Evolutionary conservation across 2,113 vertebrate genomes (phyloP).

Genomic region (Panthera uncia): DNA sequence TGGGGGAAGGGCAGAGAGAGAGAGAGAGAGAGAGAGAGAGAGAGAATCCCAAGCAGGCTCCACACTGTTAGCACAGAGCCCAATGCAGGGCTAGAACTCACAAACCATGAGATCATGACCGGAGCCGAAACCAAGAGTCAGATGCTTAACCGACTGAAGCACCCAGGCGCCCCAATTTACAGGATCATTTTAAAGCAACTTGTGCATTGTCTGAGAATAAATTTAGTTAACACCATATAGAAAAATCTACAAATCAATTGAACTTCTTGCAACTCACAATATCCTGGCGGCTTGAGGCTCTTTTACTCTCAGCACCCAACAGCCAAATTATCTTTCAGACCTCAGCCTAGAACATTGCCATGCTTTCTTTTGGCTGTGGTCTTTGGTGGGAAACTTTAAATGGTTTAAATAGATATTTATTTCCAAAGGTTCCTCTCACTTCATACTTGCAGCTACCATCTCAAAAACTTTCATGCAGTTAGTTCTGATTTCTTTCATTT

Average conservation of each 20-base stretch:
- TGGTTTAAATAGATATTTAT: not conserved
- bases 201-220: not conserved
- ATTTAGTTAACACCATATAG: not conserved
- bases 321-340: not conserved
- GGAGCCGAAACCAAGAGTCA: too few relatives aligned
- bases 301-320: not conserved
- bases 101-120: too few relatives aligned
- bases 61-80: too few relatives aligned
- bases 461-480: not conserved
- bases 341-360: not conserved
- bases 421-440: not conserved
- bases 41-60: too few relatives aligned
- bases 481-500: slow-evolving; percentile 20
- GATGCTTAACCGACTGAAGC: too few relatives aligned
- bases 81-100: too few relatives aligned
- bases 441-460: not conserved
- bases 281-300: not conserved
- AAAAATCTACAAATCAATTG: slow-evolving; percentile 10
- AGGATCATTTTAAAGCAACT: not conserved
- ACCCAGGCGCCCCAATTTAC: not conserved
- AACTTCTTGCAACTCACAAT: not conserved
- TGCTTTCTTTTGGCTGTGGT: not conserved
- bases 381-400: not conserved
- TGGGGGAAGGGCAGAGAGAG: too few relatives aligned
- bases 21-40: too few relatives aligned